A percentile compares a stretch with the other conserved stretches of the same genome.
Evolutionary conservation across 2,113 vertebrate genomes (phyloP).

Genomic region (Vulpes lagopus): DNA sequence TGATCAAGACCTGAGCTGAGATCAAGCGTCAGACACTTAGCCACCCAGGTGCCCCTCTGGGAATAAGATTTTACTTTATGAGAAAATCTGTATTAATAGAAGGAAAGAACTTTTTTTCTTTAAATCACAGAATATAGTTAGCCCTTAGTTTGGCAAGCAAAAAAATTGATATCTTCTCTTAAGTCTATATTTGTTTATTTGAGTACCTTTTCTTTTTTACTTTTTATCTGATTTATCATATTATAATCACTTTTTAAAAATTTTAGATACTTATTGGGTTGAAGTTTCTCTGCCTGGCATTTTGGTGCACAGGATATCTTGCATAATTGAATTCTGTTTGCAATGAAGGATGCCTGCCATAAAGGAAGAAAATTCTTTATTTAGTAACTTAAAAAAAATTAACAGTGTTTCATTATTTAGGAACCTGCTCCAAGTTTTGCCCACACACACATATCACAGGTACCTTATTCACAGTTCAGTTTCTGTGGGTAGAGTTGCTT

Average conservation of each 20-base stretch:
- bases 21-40: neutral
- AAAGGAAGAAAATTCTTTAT: constrained; percentile 68
- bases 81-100: neutral
- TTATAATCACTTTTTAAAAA: neutral
- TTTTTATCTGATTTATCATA: constrained; percentile 25
- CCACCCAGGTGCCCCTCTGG: neutral
- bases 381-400: constrained; percentile 48
- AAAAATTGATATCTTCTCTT: neutral
- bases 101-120: neutral
- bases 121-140: neutral
- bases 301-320: neutral
- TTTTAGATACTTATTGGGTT: neutral
- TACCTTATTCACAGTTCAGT: constrained; percentile 31
- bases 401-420: constrained; percentile 36
- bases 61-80: constrained; percentile 33
- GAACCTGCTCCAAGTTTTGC: constrained; percentile 48
- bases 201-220: neutral
- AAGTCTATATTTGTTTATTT: neutral
- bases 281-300: neutral
- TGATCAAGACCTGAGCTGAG: neutral
- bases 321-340: constrained; percentile 48
- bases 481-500: constrained; percentile 53
- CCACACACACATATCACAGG: neutral
- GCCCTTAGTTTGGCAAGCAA: neutral
- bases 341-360: constrained; percentile 45